phyloP scores from a whole-genome alignment of 2,888 invertebrate genomes.

The Pachymerium ferrugineum region DNA sequence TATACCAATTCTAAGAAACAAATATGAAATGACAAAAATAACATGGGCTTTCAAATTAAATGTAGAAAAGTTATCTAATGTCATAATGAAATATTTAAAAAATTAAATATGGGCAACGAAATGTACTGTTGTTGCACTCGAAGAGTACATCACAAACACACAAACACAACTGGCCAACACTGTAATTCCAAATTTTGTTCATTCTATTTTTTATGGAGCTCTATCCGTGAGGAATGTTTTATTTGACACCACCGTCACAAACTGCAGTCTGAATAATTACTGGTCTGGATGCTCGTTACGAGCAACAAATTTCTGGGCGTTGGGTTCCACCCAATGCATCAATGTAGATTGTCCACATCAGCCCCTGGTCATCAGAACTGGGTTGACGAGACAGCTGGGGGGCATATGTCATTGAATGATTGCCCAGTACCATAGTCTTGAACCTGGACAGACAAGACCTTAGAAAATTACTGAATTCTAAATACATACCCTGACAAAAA shows the following conservation, averaged over 20 bases:
- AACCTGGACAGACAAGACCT: neutral
- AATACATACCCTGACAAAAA: too few species aligned
- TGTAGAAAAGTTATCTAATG: neutral
- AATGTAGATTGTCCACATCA: neutral
- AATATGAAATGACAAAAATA: slow-evolving; percentile 16
- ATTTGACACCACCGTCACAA: neutral
- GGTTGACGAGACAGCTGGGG: neutral
- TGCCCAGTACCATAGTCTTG: slow-evolving; percentile 16
- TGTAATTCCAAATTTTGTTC: neutral
- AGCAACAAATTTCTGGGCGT: slow-evolving; percentile 15
- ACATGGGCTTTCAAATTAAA: slow-evolving; percentile 7
- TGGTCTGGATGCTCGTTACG: neutral
- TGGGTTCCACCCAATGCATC: slow-evolving; percentile 24
- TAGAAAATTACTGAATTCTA: too few species aligned
- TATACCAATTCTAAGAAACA: slow-evolving; percentile 3
- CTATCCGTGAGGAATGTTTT: slow-evolving; percentile 12
- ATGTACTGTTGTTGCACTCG: slow-evolving; percentile 17
- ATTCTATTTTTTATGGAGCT: neutral
- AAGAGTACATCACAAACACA: slow-evolving; percentile 19
- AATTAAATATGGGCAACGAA: slow-evolving; percentile 1
- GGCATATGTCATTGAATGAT: neutral
- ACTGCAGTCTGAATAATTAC: slow-evolving; percentile 7
- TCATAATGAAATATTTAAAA: slow-evolving; percentile 11
- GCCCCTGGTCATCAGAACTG: neutral
- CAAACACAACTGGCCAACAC: slow-evolving; percentile 10